Percentiles rank a stretch among this genome's conserved stretches.
Evolutionary conservation across 2,888 invertebrate species (phyloP).

Genomic region (Thecophora atra): DNA sequence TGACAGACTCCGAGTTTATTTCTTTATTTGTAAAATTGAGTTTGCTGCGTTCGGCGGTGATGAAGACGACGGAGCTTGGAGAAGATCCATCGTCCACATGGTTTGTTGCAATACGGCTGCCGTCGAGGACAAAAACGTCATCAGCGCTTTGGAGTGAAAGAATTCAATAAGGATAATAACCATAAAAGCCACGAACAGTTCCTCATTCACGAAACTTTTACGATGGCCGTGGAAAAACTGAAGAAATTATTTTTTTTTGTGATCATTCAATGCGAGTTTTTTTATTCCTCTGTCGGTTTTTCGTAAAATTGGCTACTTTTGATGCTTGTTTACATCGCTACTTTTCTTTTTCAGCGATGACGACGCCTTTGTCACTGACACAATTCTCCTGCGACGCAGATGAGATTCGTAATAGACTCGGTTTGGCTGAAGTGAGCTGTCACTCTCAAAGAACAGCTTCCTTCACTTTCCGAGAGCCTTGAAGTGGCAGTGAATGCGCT

Average conservation of each 20-base stretch:
- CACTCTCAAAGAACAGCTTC: background rate
- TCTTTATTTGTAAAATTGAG: constrained; percentile 29
- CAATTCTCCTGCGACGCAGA: background rate
- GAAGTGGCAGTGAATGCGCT: background rate
- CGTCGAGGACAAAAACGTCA: no score
- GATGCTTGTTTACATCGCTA: no score
- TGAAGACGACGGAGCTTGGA: background rate
- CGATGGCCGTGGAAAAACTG: no score
- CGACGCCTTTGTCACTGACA: constrained; percentile 6
- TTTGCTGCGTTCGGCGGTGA: constrained; percentile 7
- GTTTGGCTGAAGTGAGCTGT: constrained; percentile 11
- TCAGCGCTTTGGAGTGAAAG: no score
- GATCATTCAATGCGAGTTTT: background rate
- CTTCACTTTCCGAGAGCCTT: background rate
- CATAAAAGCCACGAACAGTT: no score
- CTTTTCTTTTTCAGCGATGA: background rate
- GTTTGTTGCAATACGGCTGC: no score
- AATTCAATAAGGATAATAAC: no score
- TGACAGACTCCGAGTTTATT: constrained; percentile 7
- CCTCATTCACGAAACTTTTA: no score
- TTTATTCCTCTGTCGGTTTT: background rate
- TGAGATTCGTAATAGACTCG: background rate
- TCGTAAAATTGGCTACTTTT: background rate
- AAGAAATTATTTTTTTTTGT: no score
- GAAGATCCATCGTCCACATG: no score